Conservation (phyloP, 2,797 vertebrate species). For the Epinephelus malabaricus region DNA sequence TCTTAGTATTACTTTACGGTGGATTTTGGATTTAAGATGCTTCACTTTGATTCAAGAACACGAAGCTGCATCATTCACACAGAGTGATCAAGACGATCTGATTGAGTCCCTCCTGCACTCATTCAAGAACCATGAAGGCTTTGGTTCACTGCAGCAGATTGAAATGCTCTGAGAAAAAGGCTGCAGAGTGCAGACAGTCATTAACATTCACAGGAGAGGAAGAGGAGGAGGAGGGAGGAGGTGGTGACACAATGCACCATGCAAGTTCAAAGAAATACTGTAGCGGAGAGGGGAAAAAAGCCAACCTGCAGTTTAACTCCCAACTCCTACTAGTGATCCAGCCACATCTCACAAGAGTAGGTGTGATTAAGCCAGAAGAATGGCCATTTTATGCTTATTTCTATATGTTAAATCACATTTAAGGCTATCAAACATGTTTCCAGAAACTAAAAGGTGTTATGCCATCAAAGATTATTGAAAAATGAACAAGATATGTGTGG, state of each 20-base stretch:
- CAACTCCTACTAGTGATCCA: slow-evolving; percentile 21
- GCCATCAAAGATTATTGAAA: slow-evolving; percentile 19
- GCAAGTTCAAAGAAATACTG: slow-evolving; percentile 72
- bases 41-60: slow-evolving; percentile 1
- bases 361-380: neutral
- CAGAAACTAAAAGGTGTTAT: neutral
- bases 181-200: slow-evolving; percentile 78
- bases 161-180: slow-evolving; percentile 70
- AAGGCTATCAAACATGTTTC: neutral
- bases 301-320: slow-evolving; percentile 24
- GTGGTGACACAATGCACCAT: slow-evolving; percentile 77
- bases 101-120: slow-evolving; percentile 19
- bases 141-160: slow-evolving; percentile 75
- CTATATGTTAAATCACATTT: neutral
- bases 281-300: slow-evolving; percentile 15
- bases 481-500: slow-evolving; percentile 18
- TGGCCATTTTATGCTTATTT: neutral
- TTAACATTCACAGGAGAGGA: slow-evolving; percentile 81
- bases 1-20: neutral
- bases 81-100: slow-evolving; percentile 32
- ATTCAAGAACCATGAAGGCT: slow-evolving; percentile 45
- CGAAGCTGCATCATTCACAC: slow-evolving; percentile 20
- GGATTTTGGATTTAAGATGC: neutral
- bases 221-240: slow-evolving; percentile 50
- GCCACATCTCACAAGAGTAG: neutral